Evolutionary conservation across 2,113 vertebrate species (phyloP).

Genomic region (Clarias gariepinus): DNA sequence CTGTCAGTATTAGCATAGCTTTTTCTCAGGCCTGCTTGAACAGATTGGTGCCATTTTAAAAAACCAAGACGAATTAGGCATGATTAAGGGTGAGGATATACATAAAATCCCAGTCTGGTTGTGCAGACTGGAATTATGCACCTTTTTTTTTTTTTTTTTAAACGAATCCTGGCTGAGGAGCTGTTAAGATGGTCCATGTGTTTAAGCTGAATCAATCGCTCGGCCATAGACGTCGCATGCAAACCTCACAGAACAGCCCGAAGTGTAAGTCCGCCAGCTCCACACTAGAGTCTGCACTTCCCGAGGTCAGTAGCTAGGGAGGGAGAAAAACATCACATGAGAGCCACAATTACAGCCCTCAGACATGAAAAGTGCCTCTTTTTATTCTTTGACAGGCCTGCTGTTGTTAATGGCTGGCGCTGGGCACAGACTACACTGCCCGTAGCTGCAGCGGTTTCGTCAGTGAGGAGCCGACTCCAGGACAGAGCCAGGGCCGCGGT

Average conservation of each 20-base stretch:
- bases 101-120: constrained; percentile 29
- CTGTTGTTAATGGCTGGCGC: constrained; percentile 71
- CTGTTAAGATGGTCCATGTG: constrained; percentile 65
- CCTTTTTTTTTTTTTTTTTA: constrained; percentile 43
- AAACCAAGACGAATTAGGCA: constrained; percentile 46
- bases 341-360: constrained; percentile 76
- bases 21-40: constrained; percentile 40
- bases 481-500: constrained; percentile 68
- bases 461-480: constrained; percentile 72
- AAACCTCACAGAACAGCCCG: constrained; percentile 63
- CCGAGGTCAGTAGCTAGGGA: constrained; percentile 67
- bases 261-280: constrained; percentile 65
- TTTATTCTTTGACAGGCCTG: constrained; percentile 73
- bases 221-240: constrained; percentile 60
- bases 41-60: constrained; percentile 50
- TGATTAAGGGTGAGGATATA: constrained; percentile 49
- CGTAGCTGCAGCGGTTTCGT: constrained; percentile 68
- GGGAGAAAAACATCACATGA: constrained; percentile 75
- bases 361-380: constrained; percentile 79
- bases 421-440: constrained; percentile 64
- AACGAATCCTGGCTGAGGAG: constrained; percentile 62
- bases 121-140: constrained; percentile 56
- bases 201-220: constrained; percentile 57
- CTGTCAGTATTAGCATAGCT: constrained; percentile 40
- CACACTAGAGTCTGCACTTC: constrained; percentile 59